phyloP scores from a whole-genome alignment of 2,888 invertebrate species.

The Hemicrepidius hirtus region DNA sequence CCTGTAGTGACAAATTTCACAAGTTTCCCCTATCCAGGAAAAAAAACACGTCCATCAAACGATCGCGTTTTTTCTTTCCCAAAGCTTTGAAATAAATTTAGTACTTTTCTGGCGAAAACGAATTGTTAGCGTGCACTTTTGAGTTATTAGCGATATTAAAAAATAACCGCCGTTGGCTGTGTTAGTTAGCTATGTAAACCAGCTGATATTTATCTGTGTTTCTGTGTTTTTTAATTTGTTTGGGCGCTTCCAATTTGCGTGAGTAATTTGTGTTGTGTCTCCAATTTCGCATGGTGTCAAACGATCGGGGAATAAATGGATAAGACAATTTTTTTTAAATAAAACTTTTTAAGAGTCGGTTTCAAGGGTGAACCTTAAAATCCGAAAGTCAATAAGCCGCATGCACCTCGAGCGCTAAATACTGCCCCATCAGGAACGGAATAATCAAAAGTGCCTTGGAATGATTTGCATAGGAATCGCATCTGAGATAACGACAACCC shows the following conservation, averaged over 20 bases:
- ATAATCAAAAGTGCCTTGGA: conserved; percentile 64
- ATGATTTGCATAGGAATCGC: conserved; percentile 64
- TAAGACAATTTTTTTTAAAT: no score
- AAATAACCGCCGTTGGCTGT: conserved; percentile 36
- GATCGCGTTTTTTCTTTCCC: conserved; percentile 9
- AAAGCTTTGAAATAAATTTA: not conserved
- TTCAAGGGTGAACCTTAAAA: conserved; percentile 25
- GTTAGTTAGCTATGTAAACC: conserved; percentile 35
- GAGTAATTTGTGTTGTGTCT: conserved; percentile 26
- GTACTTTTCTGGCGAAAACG: conserved; percentile 11
- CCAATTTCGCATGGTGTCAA: conserved; percentile 17
- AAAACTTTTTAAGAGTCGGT: no score
- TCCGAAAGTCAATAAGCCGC: conserved; percentile 31
- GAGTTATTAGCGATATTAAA: conserved; percentile 50
- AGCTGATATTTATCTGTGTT: conserved; percentile 40
- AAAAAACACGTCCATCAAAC: conserved; percentile 35
- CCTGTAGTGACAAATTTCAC: conserved; percentile 46
- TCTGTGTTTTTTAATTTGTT: conserved; percentile 44
- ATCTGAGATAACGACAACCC: conserved; percentile 65
- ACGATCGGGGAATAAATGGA: conserved; percentile 17
- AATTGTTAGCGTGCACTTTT: conserved; percentile 43
- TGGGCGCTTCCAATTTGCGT: conserved; percentile 27
- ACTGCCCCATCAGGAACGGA: conserved; percentile 55
- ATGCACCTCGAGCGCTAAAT: conserved; percentile 44
- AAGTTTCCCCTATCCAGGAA: conserved; percentile 1